Evolutionary conservation across 2,797 vertebrate genomes (phyloP).

Genomic region (Kryptopterus vitreolus): DNA sequence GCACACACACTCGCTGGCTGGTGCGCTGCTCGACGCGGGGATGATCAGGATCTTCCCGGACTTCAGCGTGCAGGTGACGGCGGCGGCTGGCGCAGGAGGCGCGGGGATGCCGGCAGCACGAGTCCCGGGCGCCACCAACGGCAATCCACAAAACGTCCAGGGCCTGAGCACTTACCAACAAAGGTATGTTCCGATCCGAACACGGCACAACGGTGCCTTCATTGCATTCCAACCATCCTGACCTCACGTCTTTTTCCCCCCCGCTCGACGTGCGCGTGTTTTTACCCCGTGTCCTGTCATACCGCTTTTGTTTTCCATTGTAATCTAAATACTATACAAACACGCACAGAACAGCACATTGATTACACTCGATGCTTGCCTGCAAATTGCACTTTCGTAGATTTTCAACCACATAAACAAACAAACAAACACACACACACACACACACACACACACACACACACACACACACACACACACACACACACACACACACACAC

Average conservation of each 20-base stretch:
- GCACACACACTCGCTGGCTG: slow-evolving; percentile 67
- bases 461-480: background rate
- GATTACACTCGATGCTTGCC: background rate
- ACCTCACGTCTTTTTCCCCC: slow-evolving; percentile 29
- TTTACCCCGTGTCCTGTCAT: background rate
- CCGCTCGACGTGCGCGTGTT: slow-evolving; percentile 3
- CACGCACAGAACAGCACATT: background rate
- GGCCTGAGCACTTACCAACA: slow-evolving; percentile 93
- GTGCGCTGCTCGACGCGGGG: slow-evolving; percentile 70
- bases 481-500: background rate
- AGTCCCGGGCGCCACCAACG: slow-evolving; percentile 82
- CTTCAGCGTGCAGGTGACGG: slow-evolving; percentile 98
- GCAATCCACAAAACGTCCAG: slow-evolving; percentile 89
- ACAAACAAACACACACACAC: background rate
- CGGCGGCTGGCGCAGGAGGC: slow-evolving; percentile 81
- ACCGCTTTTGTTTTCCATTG: slow-evolving; percentile 22
- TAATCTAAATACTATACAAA: background rate
- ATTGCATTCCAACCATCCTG: background rate
- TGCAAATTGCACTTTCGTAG: slow-evolving; percentile 21
- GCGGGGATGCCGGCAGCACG: slow-evolving; percentile 80
- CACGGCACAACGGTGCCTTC: slow-evolving; percentile 1
- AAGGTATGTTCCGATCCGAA: slow-evolving; percentile 79
- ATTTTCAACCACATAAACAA: background rate
- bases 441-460: background rate
- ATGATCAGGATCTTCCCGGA: slow-evolving; percentile 98